Evolutionary conservation across 35 echinoderm and acorn worm genomes (phyloP).

Genomic region (Hemicentrotus pulcherrimus): DNA sequence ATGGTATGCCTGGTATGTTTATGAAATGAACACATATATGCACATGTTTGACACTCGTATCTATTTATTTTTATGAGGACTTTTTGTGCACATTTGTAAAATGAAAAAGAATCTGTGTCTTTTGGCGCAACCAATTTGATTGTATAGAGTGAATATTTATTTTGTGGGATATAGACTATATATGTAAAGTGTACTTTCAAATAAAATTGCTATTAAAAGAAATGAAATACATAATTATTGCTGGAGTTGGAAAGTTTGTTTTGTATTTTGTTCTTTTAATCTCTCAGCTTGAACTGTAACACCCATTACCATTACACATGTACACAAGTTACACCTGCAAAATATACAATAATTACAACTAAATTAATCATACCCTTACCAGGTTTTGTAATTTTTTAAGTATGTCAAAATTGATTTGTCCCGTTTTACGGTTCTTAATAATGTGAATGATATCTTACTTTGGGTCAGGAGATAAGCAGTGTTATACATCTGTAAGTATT

Average conservation of each 20-base stretch:
- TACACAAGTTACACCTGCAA: too few species aligned
- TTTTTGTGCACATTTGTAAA: background rate
- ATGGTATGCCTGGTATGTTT: background rate
- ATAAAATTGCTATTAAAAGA: background rate
- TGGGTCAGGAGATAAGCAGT: too few species aligned
- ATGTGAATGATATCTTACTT: too few species aligned
- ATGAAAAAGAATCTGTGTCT: background rate
- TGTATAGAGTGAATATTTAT: constrained; percentile 2
- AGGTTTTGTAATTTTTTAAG: too few species aligned
- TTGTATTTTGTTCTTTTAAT: background rate
- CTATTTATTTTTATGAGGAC: background rate
- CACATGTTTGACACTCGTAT: background rate
- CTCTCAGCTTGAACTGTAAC: background rate
- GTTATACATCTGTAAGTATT: too few species aligned
- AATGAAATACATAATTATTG: background rate
- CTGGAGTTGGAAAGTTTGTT: background rate
- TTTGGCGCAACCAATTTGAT: background rate
- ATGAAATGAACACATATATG: background rate
- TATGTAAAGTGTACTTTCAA: background rate
- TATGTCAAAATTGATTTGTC: too few species aligned
- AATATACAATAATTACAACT: too few species aligned
- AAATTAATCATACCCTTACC: too few species aligned
- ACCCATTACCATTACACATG: too few species aligned
- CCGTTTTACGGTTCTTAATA: too few species aligned
- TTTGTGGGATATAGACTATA: background rate